Conservation (phyloP, 2,113 vertebrate species). For the Corapipo altera region DNA sequence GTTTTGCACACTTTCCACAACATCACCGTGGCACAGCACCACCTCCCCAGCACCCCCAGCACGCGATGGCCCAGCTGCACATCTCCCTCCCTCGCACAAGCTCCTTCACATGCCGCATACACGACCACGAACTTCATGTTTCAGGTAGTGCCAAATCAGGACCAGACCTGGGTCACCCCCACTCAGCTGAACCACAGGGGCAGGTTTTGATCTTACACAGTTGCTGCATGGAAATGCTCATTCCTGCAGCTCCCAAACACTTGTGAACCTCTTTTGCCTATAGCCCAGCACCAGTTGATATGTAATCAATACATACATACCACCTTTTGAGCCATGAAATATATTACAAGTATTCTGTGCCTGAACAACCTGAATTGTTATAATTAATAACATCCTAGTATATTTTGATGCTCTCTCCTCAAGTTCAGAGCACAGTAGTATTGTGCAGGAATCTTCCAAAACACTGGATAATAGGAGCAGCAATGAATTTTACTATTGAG, state of each 20-base stretch:
- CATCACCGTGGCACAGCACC: not conserved
- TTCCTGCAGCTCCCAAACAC: not conserved
- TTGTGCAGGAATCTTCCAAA: not conserved
- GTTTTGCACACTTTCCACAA: not conserved
- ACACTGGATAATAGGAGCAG: not conserved
- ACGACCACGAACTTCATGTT: not conserved
- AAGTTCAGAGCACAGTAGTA: not conserved
- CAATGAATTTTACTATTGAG: not conserved
- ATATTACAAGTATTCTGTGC: not conserved
- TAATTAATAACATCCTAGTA: not conserved
- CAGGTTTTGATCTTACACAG: not conserved
- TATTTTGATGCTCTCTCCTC: not conserved
- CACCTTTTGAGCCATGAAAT: not conserved
- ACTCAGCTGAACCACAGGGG: not conserved
- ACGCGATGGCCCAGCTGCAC: rapidly evolving
- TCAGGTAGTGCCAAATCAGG: not conserved
- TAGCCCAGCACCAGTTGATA: not conserved
- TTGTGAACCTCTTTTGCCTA: not conserved
- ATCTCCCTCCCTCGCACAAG: rapidly evolving
- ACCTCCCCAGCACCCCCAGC: not conserved
- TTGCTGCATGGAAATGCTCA: not conserved
- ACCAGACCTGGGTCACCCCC: too few species aligned
- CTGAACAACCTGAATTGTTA: not conserved
- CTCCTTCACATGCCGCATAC: not conserved
- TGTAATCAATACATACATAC: not conserved